phyloP scores from a whole-genome alignment of 2,797 vertebrate genomes.

The Periparus ater region DNA sequence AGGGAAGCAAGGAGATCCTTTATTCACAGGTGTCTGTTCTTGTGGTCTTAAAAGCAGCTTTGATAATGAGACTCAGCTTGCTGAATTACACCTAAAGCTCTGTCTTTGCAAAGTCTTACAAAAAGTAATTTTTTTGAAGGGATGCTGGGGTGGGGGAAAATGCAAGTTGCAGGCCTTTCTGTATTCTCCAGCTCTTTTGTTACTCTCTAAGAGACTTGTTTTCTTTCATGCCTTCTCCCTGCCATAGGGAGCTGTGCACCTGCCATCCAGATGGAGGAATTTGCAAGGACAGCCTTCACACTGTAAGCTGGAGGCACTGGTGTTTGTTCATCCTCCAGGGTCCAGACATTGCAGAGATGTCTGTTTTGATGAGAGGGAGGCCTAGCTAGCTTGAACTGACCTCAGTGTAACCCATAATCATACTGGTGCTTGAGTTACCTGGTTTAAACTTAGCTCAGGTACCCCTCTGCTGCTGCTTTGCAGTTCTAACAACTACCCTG shows the following conservation, averaged over 20 bases:
- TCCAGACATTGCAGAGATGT: background rate
- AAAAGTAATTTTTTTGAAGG: background rate
- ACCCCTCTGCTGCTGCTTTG: background rate
- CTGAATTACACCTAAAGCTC: background rate
- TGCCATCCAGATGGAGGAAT: background rate
- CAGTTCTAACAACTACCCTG: background rate
- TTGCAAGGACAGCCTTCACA: constrained; percentile 16
- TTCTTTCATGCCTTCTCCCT: constrained; percentile 49
- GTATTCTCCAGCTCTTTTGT: background rate
- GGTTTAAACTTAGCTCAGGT: background rate
- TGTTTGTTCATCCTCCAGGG: background rate
- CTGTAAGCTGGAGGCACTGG: constrained; percentile 23
- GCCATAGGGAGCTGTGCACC: background rate
- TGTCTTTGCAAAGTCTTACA: background rate
- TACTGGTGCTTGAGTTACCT: background rate
- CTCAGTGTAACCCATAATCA: background rate
- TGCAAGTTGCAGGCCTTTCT: background rate
- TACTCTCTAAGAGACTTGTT: constrained; percentile 1
- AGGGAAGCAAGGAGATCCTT: background rate
- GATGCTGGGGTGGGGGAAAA: background rate
- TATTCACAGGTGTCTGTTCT: background rate
- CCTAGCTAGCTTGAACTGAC: background rate
- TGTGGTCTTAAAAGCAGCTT: background rate
- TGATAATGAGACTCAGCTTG: background rate
- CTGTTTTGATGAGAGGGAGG: background rate